Evolutionary conservation across 2,113 vertebrate species (phyloP).

Genomic region (Neofelis nebulosa): DNA sequence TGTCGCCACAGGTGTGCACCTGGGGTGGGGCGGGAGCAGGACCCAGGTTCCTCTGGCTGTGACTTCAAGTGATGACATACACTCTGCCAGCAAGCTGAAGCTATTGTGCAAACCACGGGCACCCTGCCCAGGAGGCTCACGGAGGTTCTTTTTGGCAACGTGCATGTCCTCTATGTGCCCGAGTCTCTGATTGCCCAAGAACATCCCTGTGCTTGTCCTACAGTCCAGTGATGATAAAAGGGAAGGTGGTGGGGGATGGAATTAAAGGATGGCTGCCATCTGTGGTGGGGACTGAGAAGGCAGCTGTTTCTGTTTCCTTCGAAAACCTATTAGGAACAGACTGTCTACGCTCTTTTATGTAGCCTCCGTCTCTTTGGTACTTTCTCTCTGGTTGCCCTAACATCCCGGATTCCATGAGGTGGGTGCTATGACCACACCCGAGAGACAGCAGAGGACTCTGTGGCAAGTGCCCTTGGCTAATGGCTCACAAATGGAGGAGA

Average conservation of each 20-base stretch:
- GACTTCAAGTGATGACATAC: not conserved
- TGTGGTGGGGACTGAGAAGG: not conserved
- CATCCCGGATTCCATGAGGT: not conserved
- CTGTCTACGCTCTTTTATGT: too few species aligned
- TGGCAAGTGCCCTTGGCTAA: not conserved
- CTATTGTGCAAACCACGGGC: accelerated
- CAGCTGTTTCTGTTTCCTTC: not conserved
- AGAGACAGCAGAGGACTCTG: not conserved
- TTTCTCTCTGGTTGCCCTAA: not conserved
- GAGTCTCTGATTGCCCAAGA: not conserved
- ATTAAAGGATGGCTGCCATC: not conserved
- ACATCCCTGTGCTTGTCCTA: not conserved
- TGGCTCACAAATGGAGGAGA: not conserved
- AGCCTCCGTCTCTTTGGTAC: not conserved
- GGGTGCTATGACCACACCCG: accelerated
- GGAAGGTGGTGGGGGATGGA: not conserved
- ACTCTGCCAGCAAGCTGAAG: not conserved
- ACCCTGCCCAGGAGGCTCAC: not conserved
- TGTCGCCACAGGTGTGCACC: not conserved
- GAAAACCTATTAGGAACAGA: not conserved
- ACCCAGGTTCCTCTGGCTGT: not conserved
- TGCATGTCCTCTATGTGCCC: not conserved
- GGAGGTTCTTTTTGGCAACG: not conserved
- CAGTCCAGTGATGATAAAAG: not conserved
- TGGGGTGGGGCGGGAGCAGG: not conserved